Evolutionary conservation across 2,797 vertebrate species (phyloP).

Genomic region (Sibirionetta formosa): DNA sequence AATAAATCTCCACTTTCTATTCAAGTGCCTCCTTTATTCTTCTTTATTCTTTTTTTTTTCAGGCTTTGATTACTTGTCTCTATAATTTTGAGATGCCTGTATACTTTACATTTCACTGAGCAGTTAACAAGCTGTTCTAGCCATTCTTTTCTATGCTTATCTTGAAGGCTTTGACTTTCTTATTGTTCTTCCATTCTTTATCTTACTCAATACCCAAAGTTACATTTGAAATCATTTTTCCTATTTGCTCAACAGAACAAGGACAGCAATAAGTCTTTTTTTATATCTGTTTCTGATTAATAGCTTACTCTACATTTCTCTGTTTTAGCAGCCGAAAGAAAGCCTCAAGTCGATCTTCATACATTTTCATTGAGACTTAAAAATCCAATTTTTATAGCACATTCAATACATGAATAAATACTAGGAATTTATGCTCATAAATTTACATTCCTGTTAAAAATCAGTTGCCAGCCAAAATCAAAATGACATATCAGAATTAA

Average conservation of each 20-base stretch:
- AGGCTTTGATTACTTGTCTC: slow-evolving; percentile 10
- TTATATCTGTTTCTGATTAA: slow-evolving; percentile 8
- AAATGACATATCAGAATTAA: neutral
- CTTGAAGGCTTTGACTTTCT: slow-evolving; percentile 13
- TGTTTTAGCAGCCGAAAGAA: neutral
- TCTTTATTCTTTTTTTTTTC: neutral
- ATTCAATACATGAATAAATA: neutral
- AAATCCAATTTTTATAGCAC: neutral
- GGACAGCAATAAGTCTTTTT: neutral
- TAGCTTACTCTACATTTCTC: neutral
- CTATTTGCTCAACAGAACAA: neutral
- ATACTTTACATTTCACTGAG: slow-evolving; percentile 26
- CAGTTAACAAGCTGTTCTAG: slow-evolving; percentile 31
- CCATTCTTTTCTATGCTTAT: slow-evolving; percentile 3
- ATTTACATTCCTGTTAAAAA: neutral
- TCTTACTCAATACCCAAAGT: neutral
- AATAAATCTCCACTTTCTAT: slow-evolving; percentile 13
- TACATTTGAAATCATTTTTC: slow-evolving; percentile 2
- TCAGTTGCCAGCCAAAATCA: neutral
- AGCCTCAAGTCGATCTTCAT: neutral
- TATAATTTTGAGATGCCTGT: neutral
- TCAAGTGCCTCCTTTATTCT: neutral
- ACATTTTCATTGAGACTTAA: neutral
- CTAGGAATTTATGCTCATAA: neutral
- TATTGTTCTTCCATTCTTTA: slow-evolving; percentile 13